Conservation (phyloP, 2,113 vertebrate genomes). For the Brienomyrus brachyistius region DNA sequence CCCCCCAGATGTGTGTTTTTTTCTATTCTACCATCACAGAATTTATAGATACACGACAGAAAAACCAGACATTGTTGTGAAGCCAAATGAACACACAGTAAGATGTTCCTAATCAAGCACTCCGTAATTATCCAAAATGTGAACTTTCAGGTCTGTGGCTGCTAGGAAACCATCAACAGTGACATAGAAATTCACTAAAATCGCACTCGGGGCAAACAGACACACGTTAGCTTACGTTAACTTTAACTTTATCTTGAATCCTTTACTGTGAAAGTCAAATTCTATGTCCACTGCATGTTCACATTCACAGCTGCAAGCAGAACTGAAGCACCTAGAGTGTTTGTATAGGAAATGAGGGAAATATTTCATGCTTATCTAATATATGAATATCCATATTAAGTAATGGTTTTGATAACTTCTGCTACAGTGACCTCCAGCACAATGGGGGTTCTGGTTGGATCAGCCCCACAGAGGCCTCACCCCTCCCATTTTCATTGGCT, state of each 20-base stretch:
- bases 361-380: not conserved
- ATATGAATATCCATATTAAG: not conserved
- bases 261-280: conserved; percentile 21
- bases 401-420: not conserved
- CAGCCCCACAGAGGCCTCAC: not conserved
- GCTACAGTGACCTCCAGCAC: not conserved
- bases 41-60: not conserved
- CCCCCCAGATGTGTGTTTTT: not conserved
- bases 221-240: not conserved
- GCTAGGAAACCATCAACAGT: conserved; percentile 11
- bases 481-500: not conserved
- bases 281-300: not conserved
- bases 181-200: not conserved
- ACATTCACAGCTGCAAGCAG: not conserved
- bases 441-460: not conserved
- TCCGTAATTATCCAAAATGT: conserved; percentile 16
- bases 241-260: conserved; percentile 11
- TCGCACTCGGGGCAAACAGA: not conserved
- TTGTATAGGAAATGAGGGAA: not conserved
- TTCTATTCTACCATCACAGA: not conserved
- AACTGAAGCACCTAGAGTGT: not conserved
- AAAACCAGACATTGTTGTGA: not conserved
- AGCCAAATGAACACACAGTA: not conserved
- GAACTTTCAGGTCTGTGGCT: not conserved
- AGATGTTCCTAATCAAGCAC: conserved; percentile 12